Evolutionary conservation across 2,888 invertebrate species (phyloP), one percentile per base, ranked within the genome.

Genomic region (Macrosoma leucophasiata): DNA sequence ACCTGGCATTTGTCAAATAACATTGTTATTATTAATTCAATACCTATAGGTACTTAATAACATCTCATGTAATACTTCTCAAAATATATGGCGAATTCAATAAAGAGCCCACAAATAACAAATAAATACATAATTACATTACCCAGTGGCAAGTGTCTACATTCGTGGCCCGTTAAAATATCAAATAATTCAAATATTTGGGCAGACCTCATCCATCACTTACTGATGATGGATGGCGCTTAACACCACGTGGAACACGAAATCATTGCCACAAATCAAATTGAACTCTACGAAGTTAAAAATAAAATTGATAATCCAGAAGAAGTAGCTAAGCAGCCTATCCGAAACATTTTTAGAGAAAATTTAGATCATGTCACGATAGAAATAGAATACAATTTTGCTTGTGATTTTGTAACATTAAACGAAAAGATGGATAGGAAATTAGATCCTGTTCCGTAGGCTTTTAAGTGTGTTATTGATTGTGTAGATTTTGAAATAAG

Each of bases 181-280:
- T 75, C 71, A 65, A 70, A 69, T 73, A 79, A 77, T 76, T 78
- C 78, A 78, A 81, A 79, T 79, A 81, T 81, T 79, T 78, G 69
- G 68, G 68, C 70, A 73, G 64, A 65, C 52, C 68, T 71, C 77
- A 79, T 82, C 81, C 70, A 81, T 82, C 81, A 81, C 70, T 72
- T 70, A 65, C 69, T 59, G 65, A 75, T 81, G 81, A 81, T 79
- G 62, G 79, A 82, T 82, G 62, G 64, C 62, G 57, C 61, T 58
- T 62, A 65, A 65, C 55, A 54, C 54, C 44, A 46, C 32, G 28
- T 10, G 9, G 12, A 32, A 11, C 29, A 22, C 27, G 14, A 39
- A 39, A 66, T 61, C 29, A 47, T 8, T 49, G n/a, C n/a, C n/a
- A n/a, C 0, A 49, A 66, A 52, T 14, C 38, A 10, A 25, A 33